phyloP scores from a whole-genome alignment of 2,797 vertebrate species.

The Echeneis naucrates region DNA sequence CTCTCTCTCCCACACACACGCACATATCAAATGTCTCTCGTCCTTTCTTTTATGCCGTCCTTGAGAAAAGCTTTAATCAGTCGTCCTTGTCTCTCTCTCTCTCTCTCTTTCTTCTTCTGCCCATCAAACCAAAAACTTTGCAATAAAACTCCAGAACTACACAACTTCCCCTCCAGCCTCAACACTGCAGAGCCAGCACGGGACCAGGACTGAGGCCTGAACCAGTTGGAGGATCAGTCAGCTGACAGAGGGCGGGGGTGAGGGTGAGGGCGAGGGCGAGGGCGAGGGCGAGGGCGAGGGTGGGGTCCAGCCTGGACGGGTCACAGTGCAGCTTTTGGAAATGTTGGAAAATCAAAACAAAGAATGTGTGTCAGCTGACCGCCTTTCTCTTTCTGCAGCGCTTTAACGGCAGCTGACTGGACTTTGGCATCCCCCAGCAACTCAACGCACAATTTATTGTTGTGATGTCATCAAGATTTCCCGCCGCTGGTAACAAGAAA shows the following conservation, averaged over 20 bases:
- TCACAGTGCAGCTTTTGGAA: too few species aligned
- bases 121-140: slow-evolving; percentile 59
- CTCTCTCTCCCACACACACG: not conserved
- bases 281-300: too few species aligned
- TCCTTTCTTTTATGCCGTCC: slow-evolving; percentile 17
- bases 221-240: not conserved
- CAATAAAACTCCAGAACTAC: slow-evolving; percentile 15
- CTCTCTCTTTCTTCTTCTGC: slow-evolving; percentile 5
- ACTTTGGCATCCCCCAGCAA: too few species aligned
- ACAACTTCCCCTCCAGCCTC: slow-evolving; percentile 4
- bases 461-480: too few species aligned
- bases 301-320: too few species aligned
- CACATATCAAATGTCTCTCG: slow-evolving; percentile 27
- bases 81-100: not conserved
- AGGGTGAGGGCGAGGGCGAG: too few species aligned
- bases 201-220: not conserved
- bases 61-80: not conserved
- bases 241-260: too few species aligned
- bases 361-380: too few species aligned
- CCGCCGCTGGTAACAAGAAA: too few species aligned
- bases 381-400: not conserved
- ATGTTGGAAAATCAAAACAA: not conserved
- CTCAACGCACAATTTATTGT: too few species aligned
- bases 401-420: not conserved
- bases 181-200: not conserved